Conservation (phyloP, 1,140 invertebrate genomes). For the Leptinotarsa defecta region DNA sequence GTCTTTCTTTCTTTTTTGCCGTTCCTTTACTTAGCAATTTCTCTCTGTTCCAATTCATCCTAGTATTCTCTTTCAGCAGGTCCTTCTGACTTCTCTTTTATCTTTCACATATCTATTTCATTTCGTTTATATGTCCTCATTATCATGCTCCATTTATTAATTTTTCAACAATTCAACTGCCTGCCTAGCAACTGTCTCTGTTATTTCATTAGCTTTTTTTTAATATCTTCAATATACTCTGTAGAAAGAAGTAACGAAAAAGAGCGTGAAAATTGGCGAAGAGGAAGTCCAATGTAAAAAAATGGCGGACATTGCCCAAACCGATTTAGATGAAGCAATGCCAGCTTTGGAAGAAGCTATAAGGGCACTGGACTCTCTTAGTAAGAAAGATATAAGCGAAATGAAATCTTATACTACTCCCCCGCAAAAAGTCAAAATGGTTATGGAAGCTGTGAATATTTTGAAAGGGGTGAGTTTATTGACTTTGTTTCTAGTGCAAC, state of each 20-base stretch:
- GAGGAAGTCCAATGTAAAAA: slow-evolving; percentile 80
- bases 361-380: slow-evolving; percentile 72
- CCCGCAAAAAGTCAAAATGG: slow-evolving; percentile 83
- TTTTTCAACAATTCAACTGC: too few relatives aligned
- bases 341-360: slow-evolving; percentile 83
- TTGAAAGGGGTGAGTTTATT: slow-evolving; percentile 62
- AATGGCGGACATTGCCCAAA: slow-evolving; percentile 76
- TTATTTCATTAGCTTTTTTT: too few relatives aligned
- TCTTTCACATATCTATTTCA: too few relatives aligned
- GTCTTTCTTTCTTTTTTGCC: too few relatives aligned
- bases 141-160: too few relatives aligned
- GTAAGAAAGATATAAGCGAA: slow-evolving; percentile 87
- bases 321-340: slow-evolving; percentile 81
- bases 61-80: too few relatives aligned
- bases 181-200: too few relatives aligned
- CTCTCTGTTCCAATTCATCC: too few relatives aligned
- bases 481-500: neutral
- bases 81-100: too few relatives aligned
- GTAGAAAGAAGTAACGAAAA: slow-evolving; percentile 67
- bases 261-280: slow-evolving; percentile 72
- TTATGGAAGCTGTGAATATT: slow-evolving; percentile 88
- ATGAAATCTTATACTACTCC: slow-evolving; percentile 86
- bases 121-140: too few relatives aligned
- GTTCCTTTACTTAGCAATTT: too few relatives aligned
- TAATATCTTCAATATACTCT: neutral